Evolutionary conservation across 2,797 vertebrate species (phyloP), one percentile per base, ranked within the genome.

Genomic region (Carapus acus): DNA sequence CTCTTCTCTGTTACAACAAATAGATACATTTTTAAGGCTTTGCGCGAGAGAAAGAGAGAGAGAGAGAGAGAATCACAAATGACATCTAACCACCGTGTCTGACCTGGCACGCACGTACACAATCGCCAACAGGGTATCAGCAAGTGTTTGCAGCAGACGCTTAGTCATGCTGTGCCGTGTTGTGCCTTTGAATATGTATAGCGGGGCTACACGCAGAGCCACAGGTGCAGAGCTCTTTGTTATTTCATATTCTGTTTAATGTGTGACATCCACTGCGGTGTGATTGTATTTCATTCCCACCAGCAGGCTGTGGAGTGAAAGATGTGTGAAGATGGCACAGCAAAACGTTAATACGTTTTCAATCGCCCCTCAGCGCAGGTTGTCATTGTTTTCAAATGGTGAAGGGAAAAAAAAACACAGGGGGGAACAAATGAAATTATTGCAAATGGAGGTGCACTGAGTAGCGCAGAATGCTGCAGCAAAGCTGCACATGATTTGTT

Each of bases 141-240:
- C 50, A 12, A 19, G 58, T 21, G 16, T 51, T 46, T 22, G 36
- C 12, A n/a, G 50, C 42, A 63, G 48, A 41, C 29, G 47, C 39
- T 3, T 43, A 36, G 40, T 61, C 62, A 40, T 34, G 12, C 70
- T 43, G 43, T 0, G 58, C 27, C 36, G 1, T 20, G 40, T 62
- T 1, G 42, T 48, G 64, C 14, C 34, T 62, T 54, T 76, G 59
- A 74, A 80, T 77, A 71, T 76, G 13, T 46, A 57, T 65, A 41
- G 45, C 16, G 36, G 9, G 18, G 9, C 8, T 36, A 55, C 58
- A 52, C 40, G 39, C 54, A 40, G 66, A 63, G 55, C 65, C 51
- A 54, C 69, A 67, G 71, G 67, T 58, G 58, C 50, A 62, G 6
- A n/a, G 54, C 43, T 33, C 14, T 19, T 15, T 13, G 66, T 66